Conservation (phyloP, 1,140 invertebrate genomes). For the Temnothorax longispinosus region DNA sequence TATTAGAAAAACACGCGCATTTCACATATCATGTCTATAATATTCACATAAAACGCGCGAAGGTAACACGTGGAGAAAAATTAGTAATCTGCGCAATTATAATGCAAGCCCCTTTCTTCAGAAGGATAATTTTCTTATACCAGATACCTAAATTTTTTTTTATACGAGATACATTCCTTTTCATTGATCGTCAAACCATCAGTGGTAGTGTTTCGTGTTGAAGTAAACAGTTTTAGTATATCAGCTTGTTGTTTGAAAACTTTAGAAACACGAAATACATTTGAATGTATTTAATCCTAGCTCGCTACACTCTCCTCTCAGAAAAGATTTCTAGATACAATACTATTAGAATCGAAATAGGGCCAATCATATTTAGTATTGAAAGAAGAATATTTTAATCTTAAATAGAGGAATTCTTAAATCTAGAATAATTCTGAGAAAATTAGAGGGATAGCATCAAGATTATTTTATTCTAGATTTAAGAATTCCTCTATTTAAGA, state of each 20-base stretch:
- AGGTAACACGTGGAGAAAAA: background rate
- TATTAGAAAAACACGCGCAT: background rate
- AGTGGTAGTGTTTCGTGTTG: background rate
- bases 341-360: no score
- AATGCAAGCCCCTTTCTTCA: no score
- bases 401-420: no score
- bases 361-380: no score
- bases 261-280: background rate
- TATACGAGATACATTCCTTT: background rate
- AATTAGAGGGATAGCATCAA: no score
- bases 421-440: no score
- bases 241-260: background rate
- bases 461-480: no score
- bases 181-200: background rate
- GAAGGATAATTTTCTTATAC: conserved; percentile 36
- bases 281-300: background rate
- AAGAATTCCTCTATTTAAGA: no score
- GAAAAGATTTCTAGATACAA: no score
- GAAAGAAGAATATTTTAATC: no score
- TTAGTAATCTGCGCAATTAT: conserved; percentile 19
- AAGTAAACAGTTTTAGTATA: background rate
- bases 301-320: no score
- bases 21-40: background rate
- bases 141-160: background rate
- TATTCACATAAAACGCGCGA: background rate